These are phyloP conservation scores for Mesoclemmys tuberculata DNA, from an alignment of 2,113 vertebrate genomes.

Conservation along the genomic window DNA sequence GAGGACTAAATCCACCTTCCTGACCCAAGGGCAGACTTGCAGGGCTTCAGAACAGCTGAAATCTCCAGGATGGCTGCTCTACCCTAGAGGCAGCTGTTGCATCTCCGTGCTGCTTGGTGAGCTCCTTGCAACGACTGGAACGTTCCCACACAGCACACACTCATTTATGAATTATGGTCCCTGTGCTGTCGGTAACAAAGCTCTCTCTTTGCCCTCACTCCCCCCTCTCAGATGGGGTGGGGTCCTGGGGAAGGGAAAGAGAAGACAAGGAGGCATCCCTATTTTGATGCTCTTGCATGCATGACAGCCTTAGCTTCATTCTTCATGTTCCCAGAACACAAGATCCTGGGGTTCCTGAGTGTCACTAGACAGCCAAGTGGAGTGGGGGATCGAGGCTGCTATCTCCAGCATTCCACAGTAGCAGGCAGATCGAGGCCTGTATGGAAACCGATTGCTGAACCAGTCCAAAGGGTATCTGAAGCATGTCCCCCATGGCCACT, in stretches of 20 bases:
- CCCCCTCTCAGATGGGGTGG: not conserved
- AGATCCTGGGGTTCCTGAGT: not conserved
- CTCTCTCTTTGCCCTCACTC: not conserved
- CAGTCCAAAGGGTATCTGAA: not conserved
- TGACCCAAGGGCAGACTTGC: not conserved
- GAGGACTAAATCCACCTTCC: not conserved
- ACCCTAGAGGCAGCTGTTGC: fast-evolving
- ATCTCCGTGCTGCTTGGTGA: not conserved
- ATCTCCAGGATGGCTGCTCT: fast-evolving
- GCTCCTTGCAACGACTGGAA: not conserved
- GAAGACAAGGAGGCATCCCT: not conserved
- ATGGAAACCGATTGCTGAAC: not conserved
- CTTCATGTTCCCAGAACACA: not conserved
- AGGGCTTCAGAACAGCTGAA: not conserved
- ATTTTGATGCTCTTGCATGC: fast-evolving
- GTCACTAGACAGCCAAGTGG: not conserved
- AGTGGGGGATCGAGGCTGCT: not conserved
- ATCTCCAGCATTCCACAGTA: fast-evolving
- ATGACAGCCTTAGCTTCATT: not conserved
- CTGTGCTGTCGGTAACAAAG: not conserved
- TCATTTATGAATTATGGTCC: not conserved
- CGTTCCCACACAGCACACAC: not conserved
- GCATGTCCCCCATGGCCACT: not conserved
- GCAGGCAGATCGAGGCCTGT: not conserved
- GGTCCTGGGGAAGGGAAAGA: not conserved